Evolutionary conservation across 2,888 invertebrate genomes (phyloP).

Genomic region (Leptopterna dolabrata): DNA sequence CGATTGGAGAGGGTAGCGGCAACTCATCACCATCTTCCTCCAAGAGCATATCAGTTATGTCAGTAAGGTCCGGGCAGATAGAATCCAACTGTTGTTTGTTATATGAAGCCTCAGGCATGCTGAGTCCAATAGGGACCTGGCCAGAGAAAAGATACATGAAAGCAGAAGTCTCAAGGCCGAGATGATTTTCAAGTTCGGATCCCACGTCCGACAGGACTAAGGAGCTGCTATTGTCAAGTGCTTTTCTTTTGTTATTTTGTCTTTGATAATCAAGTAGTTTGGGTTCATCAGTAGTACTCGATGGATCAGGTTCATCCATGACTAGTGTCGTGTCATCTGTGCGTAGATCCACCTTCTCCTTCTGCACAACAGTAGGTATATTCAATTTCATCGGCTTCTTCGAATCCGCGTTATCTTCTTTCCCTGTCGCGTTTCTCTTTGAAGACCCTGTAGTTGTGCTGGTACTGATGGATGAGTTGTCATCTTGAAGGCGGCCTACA

Average conservation of each 20-base stretch:
- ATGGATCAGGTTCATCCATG: background rate
- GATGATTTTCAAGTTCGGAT: slow-evolving; percentile 78
- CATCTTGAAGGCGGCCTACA: slow-evolving; percentile 26
- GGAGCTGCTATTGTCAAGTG: background rate
- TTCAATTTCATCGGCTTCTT: background rate
- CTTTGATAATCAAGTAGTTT: background rate
- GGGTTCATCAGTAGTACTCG: background rate
- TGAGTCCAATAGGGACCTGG: slow-evolving; percentile 36
- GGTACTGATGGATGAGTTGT: background rate
- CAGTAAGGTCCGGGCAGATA: slow-evolving; percentile 9
- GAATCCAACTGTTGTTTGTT: slow-evolving; percentile 33
- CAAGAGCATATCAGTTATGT: slow-evolving; percentile 37
- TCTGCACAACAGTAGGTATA: background rate
- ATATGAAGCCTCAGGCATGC: slow-evolving; percentile 17
- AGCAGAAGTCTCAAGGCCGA: slow-evolving; percentile 68
- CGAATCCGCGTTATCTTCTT: background rate
- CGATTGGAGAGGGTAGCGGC: background rate
- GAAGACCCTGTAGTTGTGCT: background rate
- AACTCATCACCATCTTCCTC: slow-evolving; percentile 25
- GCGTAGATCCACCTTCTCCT: background rate
- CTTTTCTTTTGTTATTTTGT: slow-evolving; percentile 15
- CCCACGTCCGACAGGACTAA: slow-evolving; percentile 23
- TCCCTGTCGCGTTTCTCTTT: background rate
- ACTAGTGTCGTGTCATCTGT: background rate
- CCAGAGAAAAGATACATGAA: slow-evolving; percentile 31